Evolutionary conservation across 2,113 vertebrate genomes (phyloP), one percentile per base, ranked within the genome.

Genomic region (Neodon shergylaensis): DNA sequence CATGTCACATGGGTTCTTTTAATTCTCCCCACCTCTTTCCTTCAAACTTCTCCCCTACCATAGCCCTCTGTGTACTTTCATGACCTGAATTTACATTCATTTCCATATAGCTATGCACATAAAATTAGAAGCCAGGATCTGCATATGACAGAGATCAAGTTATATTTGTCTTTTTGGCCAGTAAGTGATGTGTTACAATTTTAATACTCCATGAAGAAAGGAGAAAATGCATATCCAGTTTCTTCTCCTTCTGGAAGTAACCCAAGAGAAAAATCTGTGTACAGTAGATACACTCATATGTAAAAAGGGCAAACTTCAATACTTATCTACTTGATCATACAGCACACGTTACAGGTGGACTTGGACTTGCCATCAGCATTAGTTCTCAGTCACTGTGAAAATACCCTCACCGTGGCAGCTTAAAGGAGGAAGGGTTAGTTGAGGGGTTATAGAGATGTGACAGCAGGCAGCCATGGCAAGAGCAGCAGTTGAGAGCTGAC

Each of bases 181-280:
- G 70, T 70, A 86, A 93, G 63, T 47, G 24, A 77, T 76, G 84
- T 6, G 61, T 5, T 63, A 12, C 31, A 78, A 72, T 77, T 70
- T 86, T 85, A 31, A 39, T 93, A 92, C 16, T n/a, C 63, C 3
- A 90, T 14, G 17, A 5, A n/a, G 7, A 21, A 1, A 16, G 31
- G 28, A 9, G 13, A 22, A 19, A 76, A 61, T 0, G 3, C 44
- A 81, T 90, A 58, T 47, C 81, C 16, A 19, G 16, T 82, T 88
- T 74, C 63, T 92, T 93, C 86, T 93, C 16, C 89, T 96, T 24
- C 63, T 95, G 63, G 39, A 83, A 89, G 39, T 42, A 66, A 3
- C 17, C 26, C 66, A 88, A 26, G 28, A 83, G 12, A 22, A 66
- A 77, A 63, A 63, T 26, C 42, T 68, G 66, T 52, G 12, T 70